These are phyloP conservation scores for Myocastor coypus DNA, from an alignment of 2,113 vertebrate species.

Conservation along the genomic window DNA sequence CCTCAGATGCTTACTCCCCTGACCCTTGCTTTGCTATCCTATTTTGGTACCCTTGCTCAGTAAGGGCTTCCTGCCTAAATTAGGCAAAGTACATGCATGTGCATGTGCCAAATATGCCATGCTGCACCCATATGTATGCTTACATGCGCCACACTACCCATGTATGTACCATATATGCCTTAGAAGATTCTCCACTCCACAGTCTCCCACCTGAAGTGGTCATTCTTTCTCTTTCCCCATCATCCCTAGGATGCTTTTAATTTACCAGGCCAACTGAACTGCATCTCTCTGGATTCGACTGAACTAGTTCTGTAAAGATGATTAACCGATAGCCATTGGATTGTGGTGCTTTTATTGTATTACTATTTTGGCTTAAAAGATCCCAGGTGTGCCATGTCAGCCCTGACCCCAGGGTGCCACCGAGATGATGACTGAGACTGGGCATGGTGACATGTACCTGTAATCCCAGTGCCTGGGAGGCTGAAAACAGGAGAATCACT, in stretches of 20 bases:
- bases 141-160: neutral
- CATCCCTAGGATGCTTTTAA: neutral
- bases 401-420: too few species aligned
- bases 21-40: neutral
- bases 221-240: neutral
- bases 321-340: neutral
- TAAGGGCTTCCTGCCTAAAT: neutral
- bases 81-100: neutral
- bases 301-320: neutral
- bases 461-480: too few species aligned
- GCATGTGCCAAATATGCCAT: too few species aligned
- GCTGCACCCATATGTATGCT: neutral
- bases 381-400: too few species aligned
- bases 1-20: rapidly evolving
- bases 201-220: neutral
- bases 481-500: too few species aligned
- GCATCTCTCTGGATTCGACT: neutral
- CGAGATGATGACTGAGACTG: too few species aligned
- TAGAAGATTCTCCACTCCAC: neutral
- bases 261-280: neutral
- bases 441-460: too few species aligned
- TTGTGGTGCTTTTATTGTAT: neutral
- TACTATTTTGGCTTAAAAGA: neutral
- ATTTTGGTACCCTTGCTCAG: neutral
- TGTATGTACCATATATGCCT: neutral